These are phyloP conservation scores for Hyphantria cunea DNA, from an alignment of 1,140 invertebrate species.

Conservation along the genomic window DNA sequence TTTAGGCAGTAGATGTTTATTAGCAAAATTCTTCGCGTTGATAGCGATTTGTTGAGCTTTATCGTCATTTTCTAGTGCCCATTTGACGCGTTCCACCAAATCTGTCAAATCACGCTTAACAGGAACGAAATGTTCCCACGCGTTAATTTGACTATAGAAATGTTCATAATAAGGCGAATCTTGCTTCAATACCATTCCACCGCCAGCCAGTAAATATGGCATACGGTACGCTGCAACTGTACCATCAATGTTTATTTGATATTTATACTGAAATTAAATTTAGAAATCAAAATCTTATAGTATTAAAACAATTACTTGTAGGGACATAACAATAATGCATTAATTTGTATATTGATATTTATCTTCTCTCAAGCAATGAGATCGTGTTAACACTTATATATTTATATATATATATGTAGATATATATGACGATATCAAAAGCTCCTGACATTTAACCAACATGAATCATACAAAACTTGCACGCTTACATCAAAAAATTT, in stretches of 20 bases:
- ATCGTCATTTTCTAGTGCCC: slow-evolving; percentile 91
- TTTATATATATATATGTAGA: no score
- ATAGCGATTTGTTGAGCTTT: slow-evolving; percentile 87
- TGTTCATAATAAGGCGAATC: slow-evolving; percentile 96
- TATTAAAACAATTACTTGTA: no score
- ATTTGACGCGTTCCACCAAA: slow-evolving; percentile 89
- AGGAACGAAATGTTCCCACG: slow-evolving; percentile 92
- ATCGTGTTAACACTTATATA: no score
- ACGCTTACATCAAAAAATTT: slow-evolving; percentile 95
- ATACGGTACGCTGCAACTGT: slow-evolving; percentile 97
- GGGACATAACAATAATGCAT: no score
- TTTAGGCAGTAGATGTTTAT: slow-evolving; percentile 90
- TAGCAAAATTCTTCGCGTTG: slow-evolving; percentile 88
- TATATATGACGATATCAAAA: no score
- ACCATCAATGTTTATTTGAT: slow-evolving; percentile 97
- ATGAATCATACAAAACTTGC: no score
- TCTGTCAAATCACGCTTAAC: slow-evolving; percentile 91
- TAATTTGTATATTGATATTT: no score
- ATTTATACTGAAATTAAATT: slow-evolving; percentile 92
- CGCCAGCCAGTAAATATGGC: slow-evolving; percentile 94
- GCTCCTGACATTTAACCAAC: no score
- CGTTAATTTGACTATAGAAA: slow-evolving; percentile 91
- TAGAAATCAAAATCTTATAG: neutral
- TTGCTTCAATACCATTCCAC: slow-evolving; percentile 95
- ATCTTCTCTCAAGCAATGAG: no score